Evolutionary conservation across 1,140 invertebrate genomes (phyloP), one percentile per base, ranked within the genome.

Genomic region (Brachionus angularis): DNA sequence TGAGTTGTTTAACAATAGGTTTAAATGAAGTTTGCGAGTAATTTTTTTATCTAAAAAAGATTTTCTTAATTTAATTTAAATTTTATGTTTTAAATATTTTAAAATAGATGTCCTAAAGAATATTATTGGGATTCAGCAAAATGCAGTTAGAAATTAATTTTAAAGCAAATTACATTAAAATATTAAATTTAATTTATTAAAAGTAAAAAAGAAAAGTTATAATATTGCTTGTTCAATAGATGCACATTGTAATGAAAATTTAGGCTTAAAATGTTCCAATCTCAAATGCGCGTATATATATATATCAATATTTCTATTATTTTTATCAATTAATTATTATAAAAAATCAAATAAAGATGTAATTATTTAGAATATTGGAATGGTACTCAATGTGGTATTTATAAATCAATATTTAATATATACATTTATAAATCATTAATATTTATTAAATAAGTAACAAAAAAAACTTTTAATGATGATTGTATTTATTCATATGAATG

Each of bases 101-200:
- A 12, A 52, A 52, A 18, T 12, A 3, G 10, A 27, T 27, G 16
- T 18, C 16, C 3, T n/a, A n/a, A 10, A 5, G 3, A 18, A 18
- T 52, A 3, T 52, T 61, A 39, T 61, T 61, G 55, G 55, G 34
- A 61, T 44, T 25, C 25, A 61, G 14, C 31, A 14, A 25, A 39
- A 14, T 61, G 55, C 34, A 29, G 49, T 52, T n/a, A n/a, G 31
- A 52, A 12, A 52, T 29, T 29, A 52, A 52, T n/a, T 21, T 49
- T 18, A 49, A n/a, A 10, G 16, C 3, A 49, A 1, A 23, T 3
- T 23, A 0, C 7, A 25, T 49, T 49, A n/a, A n/a, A 10, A 23
- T 21, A 10, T 18, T 21, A 5, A n/a, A 29, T 29, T 52, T 29
- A 8, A 29, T 46, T n/a, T 27, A 52, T 2, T n/a, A 1, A 27